phyloP scores from a whole-genome alignment of 2,113 vertebrate species.

The Eulacestoma nigropectus region DNA sequence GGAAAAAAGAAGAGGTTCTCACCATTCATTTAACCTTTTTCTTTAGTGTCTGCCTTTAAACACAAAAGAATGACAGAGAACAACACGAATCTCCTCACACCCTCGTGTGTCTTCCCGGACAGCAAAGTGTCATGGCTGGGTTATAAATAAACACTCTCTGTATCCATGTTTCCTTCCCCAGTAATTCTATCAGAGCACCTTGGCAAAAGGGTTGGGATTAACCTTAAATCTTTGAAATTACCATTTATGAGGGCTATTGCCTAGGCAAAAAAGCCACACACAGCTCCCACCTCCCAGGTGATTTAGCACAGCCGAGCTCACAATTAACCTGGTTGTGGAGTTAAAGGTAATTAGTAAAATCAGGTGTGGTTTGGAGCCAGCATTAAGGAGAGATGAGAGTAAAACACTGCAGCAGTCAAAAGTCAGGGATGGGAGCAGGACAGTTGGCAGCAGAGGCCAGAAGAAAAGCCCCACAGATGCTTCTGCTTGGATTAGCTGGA shows the following conservation, averaged over 20 bases:
- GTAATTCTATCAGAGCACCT: background rate
- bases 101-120: background rate
- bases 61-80: background rate
- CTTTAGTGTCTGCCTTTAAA: background rate
- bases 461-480: background rate
- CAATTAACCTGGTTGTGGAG: background rate
- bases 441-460: background rate
- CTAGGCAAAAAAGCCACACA: background rate
- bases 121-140: background rate
- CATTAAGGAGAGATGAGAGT: background rate
- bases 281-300: background rate
- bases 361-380: background rate
- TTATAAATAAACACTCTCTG: background rate
- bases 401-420: background rate
- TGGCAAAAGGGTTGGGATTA: background rate
- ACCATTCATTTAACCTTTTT: background rate
- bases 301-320: background rate
- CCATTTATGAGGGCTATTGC: background rate
- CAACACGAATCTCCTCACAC: background rate
- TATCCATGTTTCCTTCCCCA: background rate
- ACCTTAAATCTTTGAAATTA: background rate
- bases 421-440: background rate
- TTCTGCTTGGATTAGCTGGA: background rate
- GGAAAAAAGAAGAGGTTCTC: background rate
- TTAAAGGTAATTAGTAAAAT: accelerated